A percentile compares a stretch with the other conserved stretches of the same genome.
These are phyloP conservation scores for Amphipoea oculea DNA, from an alignment of 2,888 invertebrate genomes.

Conservation along the genomic window DNA sequence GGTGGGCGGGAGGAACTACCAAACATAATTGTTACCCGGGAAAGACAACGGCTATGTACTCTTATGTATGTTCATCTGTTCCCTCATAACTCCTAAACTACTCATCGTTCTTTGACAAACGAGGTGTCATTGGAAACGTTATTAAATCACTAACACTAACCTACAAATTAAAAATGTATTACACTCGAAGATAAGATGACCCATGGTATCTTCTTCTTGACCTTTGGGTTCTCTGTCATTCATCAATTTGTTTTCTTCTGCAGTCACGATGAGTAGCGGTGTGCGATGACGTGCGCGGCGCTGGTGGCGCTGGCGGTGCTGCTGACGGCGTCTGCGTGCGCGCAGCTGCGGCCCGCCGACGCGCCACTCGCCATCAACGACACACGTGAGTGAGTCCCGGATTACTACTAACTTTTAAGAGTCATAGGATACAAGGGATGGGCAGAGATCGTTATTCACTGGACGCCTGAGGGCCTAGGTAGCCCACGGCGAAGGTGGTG, in stretches of 20 bases:
- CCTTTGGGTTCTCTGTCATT: not conserved
- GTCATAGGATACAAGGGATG: not conserved
- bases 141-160: not conserved
- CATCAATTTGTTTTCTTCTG: conserved; percentile 27
- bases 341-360: conserved; percentile 87
- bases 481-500: too few relatives aligned
- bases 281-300: conserved; percentile 84
- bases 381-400: conserved; percentile 84
- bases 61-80: not conserved
- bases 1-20: too few relatives aligned
- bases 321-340: conserved; percentile 77
- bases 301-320: conserved; percentile 83
- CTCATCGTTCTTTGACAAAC: not conserved
- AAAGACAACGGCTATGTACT: not conserved
- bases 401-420: conserved; percentile 32
- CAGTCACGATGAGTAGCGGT: conserved; percentile 79
- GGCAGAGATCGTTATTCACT: not conserved
- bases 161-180: not conserved
- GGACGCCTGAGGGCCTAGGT: not conserved
- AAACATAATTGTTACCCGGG: not conserved
- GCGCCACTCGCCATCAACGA: conserved; percentile 85
- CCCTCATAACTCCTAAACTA: not conserved
- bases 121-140: not conserved
- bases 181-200: not conserved
- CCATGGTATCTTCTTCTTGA: not conserved